Evolutionary conservation across 2,888 invertebrate species (phyloP).

Genomic region (Acanthosepion lycidas): DNA sequence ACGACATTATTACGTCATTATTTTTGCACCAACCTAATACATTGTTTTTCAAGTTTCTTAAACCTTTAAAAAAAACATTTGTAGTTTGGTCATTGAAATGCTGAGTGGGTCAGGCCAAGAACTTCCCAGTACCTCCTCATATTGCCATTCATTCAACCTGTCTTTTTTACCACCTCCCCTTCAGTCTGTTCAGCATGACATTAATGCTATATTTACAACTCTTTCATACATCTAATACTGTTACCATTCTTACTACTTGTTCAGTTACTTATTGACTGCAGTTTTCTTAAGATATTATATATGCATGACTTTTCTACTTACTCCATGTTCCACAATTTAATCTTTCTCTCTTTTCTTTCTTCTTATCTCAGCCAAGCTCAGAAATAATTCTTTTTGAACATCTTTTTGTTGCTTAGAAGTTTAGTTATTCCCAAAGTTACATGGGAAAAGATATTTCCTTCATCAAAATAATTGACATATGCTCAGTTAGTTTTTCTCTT

Average conservation of each 20-base stretch:
- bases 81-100: too few relatives aligned
- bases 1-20: too few relatives aligned
- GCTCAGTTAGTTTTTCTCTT: too few relatives aligned
- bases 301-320: neutral
- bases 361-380: neutral
- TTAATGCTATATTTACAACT: neutral
- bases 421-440: too few relatives aligned
- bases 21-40: too few relatives aligned
- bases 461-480: too few relatives aligned
- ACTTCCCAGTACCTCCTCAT: neutral
- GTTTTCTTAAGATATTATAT: neutral
- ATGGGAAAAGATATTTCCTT: too few relatives aligned
- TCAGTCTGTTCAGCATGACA: neutral
- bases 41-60: too few relatives aligned
- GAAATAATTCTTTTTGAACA: neutral
- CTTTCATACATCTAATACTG: neutral
- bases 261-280: neutral
- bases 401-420: neutral
- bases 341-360: neutral
- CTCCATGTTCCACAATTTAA: neutral
- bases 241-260: neutral
- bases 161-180: neutral
- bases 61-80: too few relatives aligned
- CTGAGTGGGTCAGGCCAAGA: too few relatives aligned
- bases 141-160: neutral